These are phyloP conservation scores for Cinclus mexicanus DNA, from an alignment of 2,113 vertebrate species.

Conservation along the genomic window DNA sequence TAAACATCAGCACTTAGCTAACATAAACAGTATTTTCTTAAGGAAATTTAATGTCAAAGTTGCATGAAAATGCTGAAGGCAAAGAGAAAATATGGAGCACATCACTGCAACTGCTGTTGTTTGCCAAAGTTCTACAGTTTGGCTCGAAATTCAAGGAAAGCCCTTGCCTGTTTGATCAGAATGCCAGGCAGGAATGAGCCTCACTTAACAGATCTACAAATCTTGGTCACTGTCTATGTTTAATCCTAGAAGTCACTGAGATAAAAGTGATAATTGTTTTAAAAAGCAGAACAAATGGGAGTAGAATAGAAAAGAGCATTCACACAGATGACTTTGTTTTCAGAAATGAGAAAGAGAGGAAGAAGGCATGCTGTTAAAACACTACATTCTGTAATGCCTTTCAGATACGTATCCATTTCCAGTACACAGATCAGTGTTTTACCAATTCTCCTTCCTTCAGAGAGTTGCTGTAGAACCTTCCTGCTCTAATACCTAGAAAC, in stretches of 20 bases:
- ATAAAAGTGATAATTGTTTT: not conserved
- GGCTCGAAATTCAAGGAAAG: constrained; percentile 12
- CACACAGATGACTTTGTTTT: not conserved
- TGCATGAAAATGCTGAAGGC: not conserved
- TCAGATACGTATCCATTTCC: not conserved
- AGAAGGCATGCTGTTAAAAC: not conserved
- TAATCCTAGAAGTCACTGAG: not conserved
- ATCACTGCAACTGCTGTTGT: not conserved
- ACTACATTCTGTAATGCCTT: not conserved
- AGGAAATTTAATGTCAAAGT: constrained; percentile 9
- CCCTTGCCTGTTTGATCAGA: not conserved
- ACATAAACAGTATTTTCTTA: not conserved
- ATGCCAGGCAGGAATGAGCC: not conserved
- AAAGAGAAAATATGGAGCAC: not conserved
- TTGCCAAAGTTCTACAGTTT: not conserved
- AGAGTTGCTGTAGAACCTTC: not conserved
- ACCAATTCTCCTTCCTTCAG: not conserved
- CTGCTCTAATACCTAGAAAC: not conserved
- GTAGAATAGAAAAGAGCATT: not conserved
- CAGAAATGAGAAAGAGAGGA: constrained; percentile 3
- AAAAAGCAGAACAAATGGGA: not conserved
- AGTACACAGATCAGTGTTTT: not conserved
- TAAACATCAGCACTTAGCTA: not conserved
- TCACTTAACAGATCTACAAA: not conserved
- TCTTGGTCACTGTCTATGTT: not conserved